phyloP scores from a whole-genome alignment of 2,797 vertebrate genomes.

The Sebastolobus altivelis region DNA sequence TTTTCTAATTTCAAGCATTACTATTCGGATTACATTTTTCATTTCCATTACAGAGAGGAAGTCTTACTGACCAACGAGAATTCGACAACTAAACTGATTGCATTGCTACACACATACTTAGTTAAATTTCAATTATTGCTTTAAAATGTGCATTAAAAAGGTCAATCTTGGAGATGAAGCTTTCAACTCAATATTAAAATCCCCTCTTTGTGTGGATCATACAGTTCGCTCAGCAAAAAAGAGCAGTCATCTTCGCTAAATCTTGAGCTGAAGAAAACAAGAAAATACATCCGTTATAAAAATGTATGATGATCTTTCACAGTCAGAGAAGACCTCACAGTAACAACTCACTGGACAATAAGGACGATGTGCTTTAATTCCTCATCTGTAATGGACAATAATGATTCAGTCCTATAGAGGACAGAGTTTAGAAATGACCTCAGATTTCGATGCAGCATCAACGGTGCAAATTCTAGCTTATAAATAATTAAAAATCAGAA shows the following conservation, averaged over 20 bases:
- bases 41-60: constrained; percentile 20
- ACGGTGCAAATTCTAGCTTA: constrained; percentile 65
- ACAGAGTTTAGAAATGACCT: constrained; percentile 40
- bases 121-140: constrained; percentile 29
- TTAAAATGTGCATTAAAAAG: constrained; percentile 24
- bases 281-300: constrained; percentile 18
- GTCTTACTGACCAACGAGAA: constrained; percentile 6
- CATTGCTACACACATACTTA: neutral
- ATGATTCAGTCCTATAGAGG: constrained; percentile 5
- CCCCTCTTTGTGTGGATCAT: neutral
- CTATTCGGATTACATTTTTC: neutral
- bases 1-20: constrained; percentile 37
- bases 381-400: constrained; percentile 19
- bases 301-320: constrained; percentile 37
- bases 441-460: constrained; percentile 62
- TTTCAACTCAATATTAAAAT: neutral
- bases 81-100: constrained; percentile 6
- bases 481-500: constrained; percentile 51
- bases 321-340: constrained; percentile 47
- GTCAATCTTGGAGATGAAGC: constrained; percentile 13
- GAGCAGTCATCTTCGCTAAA: constrained; percentile 1
- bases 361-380: constrained; percentile 29
- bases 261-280: constrained; percentile 7
- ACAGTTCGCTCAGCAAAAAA: neutral
- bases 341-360: constrained; percentile 41